These are phyloP conservation scores for Drosophila borborema DNA, from an alignment of 2,888 invertebrate species.

Conservation along the genomic window DNA sequence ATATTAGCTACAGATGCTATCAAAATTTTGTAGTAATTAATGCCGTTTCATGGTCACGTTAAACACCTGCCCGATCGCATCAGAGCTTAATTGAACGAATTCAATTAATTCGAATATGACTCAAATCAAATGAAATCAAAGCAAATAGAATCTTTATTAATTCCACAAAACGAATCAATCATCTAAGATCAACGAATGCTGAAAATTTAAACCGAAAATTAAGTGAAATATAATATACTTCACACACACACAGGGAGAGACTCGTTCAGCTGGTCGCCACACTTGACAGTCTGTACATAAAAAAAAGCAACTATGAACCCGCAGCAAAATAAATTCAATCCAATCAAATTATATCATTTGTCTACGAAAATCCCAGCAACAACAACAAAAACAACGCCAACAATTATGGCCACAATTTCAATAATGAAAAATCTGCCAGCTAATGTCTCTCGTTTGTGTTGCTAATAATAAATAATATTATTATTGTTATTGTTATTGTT, in stretches of 20 bases:
- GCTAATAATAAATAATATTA: slow-evolving; percentile 48
- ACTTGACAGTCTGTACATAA: slow-evolving; percentile 17
- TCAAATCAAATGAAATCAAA: not conserved
- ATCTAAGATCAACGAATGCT: not conserved
- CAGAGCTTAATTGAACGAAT: too few relatives aligned
- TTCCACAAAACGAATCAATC: not conserved
- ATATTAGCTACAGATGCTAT: not conserved
- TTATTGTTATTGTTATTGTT: slow-evolving; percentile 49
- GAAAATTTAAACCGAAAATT: slow-evolving; percentile 9
- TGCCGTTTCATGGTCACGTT: not conserved
- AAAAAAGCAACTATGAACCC: not conserved
- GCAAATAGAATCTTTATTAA: not conserved
- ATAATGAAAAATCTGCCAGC: slow-evolving; percentile 46
- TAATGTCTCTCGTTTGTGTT: slow-evolving; percentile 31
- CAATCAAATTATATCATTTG: slow-evolving; percentile 37
- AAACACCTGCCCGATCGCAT: not conserved
- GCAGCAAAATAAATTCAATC: slow-evolving; percentile 20
- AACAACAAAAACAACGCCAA: slow-evolving; percentile 34
- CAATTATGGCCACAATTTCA: slow-evolving; percentile 62
- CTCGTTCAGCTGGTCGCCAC: slow-evolving; percentile 17
- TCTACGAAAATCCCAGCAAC: slow-evolving; percentile 49
- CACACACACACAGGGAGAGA: not conserved
- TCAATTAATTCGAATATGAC: not conserved
- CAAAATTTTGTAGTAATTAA: not conserved
- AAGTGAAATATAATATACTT: slow-evolving; percentile 6